Percentiles rank a stretch among this genome's conserved stretches.
Evolutionary conservation across 2,888 invertebrate species (phyloP).

Genomic region (Amblyteles armatorius): DNA sequence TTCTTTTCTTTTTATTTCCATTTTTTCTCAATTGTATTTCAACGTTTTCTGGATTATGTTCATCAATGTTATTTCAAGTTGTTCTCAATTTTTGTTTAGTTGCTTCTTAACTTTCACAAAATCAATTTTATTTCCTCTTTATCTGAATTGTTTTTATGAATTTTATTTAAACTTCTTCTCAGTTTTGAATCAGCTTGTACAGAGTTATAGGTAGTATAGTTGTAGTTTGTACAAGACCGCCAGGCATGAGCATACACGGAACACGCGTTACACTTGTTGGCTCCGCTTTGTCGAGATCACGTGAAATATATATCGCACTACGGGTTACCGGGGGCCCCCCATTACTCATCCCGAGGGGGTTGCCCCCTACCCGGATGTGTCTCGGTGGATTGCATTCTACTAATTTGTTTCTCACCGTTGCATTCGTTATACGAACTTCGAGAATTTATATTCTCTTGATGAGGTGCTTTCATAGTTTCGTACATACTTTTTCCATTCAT

Average conservation of each 20-base stretch:
- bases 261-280: slow-evolving; percentile 55
- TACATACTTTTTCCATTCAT: background rate
- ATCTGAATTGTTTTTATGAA: background rate
- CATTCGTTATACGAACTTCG: background rate
- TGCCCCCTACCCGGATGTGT: slow-evolving; percentile 23
- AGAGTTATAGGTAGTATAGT: slow-evolving; percentile 16
- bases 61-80: background rate
- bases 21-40: background rate
- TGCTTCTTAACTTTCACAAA: too few species aligned
- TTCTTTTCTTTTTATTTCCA: background rate
- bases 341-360: slow-evolving; percentile 55
- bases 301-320: slow-evolving; percentile 31
- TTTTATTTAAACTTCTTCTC: background rate
- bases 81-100: background rate
- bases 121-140: background rate
- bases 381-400: slow-evolving; percentile 17
- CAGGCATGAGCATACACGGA: slow-evolving; percentile 36
- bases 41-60: too few species aligned
- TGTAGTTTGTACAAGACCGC: slow-evolving; percentile 31
- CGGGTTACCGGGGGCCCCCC: slow-evolving; percentile 28
- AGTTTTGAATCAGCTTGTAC: background rate
- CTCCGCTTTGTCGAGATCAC: slow-evolving; percentile 52
- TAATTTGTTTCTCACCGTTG: slow-evolving; percentile 18
- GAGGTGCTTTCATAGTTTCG: background rate
- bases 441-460: slow-evolving; percentile 8